A percentile compares a stretch with the other conserved stretches of the same genome.
Evolutionary conservation across 2,888 invertebrate genomes (phyloP).

Genomic region (Himalopsyche anomala): DNA sequence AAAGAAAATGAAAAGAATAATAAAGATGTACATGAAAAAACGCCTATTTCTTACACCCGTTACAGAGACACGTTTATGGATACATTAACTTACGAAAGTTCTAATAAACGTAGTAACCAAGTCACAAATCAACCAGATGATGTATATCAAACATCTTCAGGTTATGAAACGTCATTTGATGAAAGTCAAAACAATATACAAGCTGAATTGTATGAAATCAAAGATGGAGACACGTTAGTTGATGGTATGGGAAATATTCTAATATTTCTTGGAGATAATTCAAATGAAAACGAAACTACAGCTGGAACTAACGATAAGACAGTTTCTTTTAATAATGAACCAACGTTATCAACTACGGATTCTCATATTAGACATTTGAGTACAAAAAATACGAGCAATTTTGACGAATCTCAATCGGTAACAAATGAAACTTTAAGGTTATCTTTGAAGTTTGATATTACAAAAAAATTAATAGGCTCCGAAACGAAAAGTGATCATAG

Average conservation of each 20-base stretch:
- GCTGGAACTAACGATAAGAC: neutral
- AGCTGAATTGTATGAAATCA: constrained; percentile 19
- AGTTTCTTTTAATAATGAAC: neutral
- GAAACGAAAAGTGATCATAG: neutral
- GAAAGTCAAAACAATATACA: neutral
- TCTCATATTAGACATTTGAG: neutral
- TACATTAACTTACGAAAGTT: constrained; percentile 48
- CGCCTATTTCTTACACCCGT: neutral
- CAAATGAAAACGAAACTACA: constrained; percentile 3
- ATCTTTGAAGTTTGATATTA: too few relatives aligned
- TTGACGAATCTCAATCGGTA: neutral
- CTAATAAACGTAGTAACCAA: constrained; percentile 35
- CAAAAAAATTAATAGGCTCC: neutral
- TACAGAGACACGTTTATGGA: constrained; percentile 58
- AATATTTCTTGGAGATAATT: constrained; percentile 36
- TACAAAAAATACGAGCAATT: constrained; percentile 4
- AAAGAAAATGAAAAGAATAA: constrained; percentile 16
- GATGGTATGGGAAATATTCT: constrained; percentile 49
- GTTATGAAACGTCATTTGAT: neutral
- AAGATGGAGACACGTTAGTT: constrained; percentile 46
- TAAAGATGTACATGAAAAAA: constrained; percentile 26
- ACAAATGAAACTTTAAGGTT: neutral
- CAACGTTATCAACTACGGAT: neutral
- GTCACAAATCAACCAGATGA: neutral
- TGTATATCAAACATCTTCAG: constrained; percentile 7